Evolutionary conservation across 2,113 vertebrate species (phyloP).

Genomic region (Catharus fuscescens): DNA sequence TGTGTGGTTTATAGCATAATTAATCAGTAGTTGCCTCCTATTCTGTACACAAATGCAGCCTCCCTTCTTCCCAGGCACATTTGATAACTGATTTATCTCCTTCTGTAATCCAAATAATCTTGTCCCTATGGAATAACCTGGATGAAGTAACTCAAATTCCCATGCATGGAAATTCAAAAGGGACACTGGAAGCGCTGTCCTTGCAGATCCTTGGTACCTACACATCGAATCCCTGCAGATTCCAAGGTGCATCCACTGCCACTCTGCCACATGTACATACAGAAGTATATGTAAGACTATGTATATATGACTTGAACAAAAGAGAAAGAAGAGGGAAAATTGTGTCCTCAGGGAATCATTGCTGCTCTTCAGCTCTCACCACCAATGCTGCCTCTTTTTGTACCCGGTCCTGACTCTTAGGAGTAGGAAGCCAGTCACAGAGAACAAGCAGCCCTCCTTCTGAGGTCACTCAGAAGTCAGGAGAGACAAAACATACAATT

Average conservation of each 20-base stretch:
- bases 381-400: background rate
- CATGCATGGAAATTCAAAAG: accelerated
- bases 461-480: background rate
- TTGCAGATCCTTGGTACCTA: accelerated
- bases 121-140: background rate
- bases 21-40: background rate
- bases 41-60: background rate
- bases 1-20: background rate
- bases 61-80: background rate
- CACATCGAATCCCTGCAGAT: background rate
- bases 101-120: background rate
- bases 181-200: background rate
- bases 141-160: background rate
- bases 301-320: background rate
- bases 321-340: background rate
- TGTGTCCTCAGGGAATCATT: background rate
- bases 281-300: background rate
- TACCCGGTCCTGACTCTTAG: background rate
- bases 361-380: background rate
- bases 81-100: background rate
- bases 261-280: background rate
- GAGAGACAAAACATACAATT: background rate
- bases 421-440: background rate
- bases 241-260: background rate
- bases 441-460: background rate